These are phyloP conservation scores for Callosobruchus maculatus DNA, from an alignment of 2,888 invertebrate species.

Conservation along the genomic window DNA sequence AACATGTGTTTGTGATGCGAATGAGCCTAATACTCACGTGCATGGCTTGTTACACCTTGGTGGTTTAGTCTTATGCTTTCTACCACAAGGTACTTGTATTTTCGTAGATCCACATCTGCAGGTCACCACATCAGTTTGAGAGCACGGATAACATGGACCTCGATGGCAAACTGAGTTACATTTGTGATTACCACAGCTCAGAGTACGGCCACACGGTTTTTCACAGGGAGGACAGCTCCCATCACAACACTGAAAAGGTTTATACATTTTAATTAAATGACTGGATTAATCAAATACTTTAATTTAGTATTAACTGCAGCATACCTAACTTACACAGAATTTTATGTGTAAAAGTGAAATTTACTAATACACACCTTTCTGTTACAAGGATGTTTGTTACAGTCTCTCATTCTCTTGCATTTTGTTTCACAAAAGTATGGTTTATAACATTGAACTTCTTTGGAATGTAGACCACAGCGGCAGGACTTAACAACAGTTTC, in stretches of 20 bases:
- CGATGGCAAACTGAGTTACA: conserved; percentile 76
- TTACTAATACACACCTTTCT: conserved; percentile 58
- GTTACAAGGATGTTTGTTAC: conserved; percentile 85
- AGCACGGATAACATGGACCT: conserved; percentile 84
- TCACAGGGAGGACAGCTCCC: conserved; percentile 81
- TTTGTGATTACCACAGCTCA: conserved; percentile 86
- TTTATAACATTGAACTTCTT: conserved; percentile 82
- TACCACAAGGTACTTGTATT: conserved; percentile 81
- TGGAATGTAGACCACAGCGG: conserved; percentile 72
- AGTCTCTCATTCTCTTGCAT: conserved; percentile 76
- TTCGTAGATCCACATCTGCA: conserved; percentile 81
- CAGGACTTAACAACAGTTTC: conserved; percentile 77
- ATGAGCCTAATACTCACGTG: conserved; percentile 50
- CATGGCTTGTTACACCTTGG: conserved; percentile 75
- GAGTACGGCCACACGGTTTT: conserved; percentile 75
- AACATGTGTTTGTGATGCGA: no score
- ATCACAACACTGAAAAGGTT: conserved; percentile 69
- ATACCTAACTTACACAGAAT: background rate
- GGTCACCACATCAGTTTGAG: conserved; percentile 63
- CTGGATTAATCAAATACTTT: no score
- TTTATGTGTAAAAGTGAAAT: no score
- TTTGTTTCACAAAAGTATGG: conserved; percentile 85
- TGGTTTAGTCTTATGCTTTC: conserved; percentile 70
- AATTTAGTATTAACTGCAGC: no score
- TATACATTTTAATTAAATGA: no score